These are phyloP conservation scores for Tragelaphus scriptus DNA, from an alignment of 2,113 vertebrate genomes.

Conservation along the genomic window DNA sequence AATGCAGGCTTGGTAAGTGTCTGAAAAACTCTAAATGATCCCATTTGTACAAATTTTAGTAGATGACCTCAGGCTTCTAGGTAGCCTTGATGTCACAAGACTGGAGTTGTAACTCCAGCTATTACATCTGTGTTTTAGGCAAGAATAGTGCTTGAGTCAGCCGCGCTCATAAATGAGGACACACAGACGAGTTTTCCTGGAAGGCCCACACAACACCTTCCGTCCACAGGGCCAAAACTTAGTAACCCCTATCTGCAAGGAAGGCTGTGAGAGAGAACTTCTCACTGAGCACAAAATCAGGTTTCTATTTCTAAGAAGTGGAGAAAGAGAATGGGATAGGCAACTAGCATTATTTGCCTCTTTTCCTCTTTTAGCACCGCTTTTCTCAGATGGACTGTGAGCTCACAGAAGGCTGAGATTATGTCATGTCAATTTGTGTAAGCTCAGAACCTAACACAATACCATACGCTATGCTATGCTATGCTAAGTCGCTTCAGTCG, in stretches of 20 bases:
- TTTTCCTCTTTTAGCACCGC: not conserved
- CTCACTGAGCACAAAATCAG: not conserved
- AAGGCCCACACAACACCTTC: not conserved
- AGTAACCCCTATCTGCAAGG: not conserved
- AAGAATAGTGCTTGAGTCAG: not conserved
- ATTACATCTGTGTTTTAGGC: not conserved
- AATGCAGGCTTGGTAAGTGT: not conserved
- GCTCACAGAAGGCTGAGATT: not conserved
- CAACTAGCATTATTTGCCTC: not conserved
- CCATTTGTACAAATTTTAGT: not conserved
- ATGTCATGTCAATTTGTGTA: not conserved
- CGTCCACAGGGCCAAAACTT: not conserved
- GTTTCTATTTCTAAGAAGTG: not conserved
- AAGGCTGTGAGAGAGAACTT: not conserved
- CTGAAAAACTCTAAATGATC: not conserved
- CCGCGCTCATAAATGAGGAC: not conserved
- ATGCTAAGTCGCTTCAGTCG: no score
- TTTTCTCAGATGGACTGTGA: not conserved
- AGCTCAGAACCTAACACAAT: not conserved
- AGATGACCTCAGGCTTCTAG: not conserved
- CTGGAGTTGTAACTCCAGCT: not conserved
- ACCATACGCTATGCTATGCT: not conserved
- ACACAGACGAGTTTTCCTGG: not conserved
- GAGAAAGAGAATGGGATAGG: not conserved
- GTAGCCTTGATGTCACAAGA: not conserved